These are phyloP conservation scores for Ascaphus truei DNA, from an alignment of 2,113 vertebrate genomes.

Conservation along the genomic window DNA sequence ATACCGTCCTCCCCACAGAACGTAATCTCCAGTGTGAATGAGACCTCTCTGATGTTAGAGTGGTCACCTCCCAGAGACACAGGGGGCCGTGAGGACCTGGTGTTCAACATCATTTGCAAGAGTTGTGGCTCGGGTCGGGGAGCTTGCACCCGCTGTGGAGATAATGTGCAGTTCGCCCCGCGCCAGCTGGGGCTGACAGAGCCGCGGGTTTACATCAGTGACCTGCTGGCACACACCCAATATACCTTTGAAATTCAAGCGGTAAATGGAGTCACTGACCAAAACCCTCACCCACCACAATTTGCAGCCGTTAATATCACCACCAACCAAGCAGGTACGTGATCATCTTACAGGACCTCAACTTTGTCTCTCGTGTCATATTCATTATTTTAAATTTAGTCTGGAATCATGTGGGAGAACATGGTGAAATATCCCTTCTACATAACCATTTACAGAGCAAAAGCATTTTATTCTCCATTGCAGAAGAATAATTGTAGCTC, in stretches of 20 bases:
- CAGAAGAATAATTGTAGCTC: too few species aligned
- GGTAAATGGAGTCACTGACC: conserved; percentile 89
- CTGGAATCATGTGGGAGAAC: too few species aligned
- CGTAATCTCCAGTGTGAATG: conserved; percentile 91
- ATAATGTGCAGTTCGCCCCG: conserved; percentile 88
- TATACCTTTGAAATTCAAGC: conserved; percentile 97
- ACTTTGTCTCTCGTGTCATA: too few species aligned
- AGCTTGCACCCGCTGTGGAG: conserved; percentile 86
- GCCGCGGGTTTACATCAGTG: conserved; percentile 77
- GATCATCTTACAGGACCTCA: too few species aligned
- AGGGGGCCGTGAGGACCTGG: conserved; percentile 84
- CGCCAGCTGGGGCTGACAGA: conserved; percentile 87
- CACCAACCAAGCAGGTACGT: conserved; percentile 94
- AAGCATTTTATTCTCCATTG: too few species aligned
- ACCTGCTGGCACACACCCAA: conserved; percentile 90
- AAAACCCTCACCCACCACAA: conserved; percentile 87
- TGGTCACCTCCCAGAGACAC: conserved; percentile 77
- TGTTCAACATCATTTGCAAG: conserved; percentile 96
- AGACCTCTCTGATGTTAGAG: conserved; percentile 87
- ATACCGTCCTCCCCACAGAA: conserved; percentile 80
- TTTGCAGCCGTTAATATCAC: conserved; percentile 90
- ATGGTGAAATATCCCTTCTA: too few species aligned
- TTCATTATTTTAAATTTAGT: too few species aligned
- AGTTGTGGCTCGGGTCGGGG: conserved; percentile 80
- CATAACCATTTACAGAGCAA: too few species aligned